Percentiles rank a stretch among this genome's conserved stretches.
Evolutionary conservation across 35 echinoderm and acorn worm genomes (phyloP).

Genomic region (Amphiura filiformis): DNA sequence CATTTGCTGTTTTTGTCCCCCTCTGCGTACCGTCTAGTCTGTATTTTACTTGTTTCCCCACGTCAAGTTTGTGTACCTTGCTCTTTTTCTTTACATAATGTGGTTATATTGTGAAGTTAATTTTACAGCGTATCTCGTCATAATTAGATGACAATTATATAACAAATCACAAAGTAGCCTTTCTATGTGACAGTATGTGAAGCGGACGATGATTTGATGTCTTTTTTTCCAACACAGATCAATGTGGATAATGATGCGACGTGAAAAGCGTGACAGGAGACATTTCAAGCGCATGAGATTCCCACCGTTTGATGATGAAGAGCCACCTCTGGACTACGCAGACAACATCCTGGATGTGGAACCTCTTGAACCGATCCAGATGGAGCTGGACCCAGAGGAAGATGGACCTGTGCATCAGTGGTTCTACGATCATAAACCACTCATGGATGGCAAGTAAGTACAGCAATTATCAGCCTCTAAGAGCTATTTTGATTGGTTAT

Average conservation of each 20-base stretch:
- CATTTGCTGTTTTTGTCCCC: background rate
- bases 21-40: no score
- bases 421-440: constrained; percentile 99
- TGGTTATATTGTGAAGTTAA: background rate
- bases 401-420: constrained; percentile 93
- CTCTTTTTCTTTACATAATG: no score
- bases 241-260: constrained; percentile 98
- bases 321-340: constrained; percentile 84
- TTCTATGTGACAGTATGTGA: no score
- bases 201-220: no score
- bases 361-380: constrained; percentile 88
- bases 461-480: background rate
- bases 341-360: constrained; percentile 97
- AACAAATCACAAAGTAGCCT: background rate
- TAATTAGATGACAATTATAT: no score
- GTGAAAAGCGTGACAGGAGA: constrained; percentile 95
- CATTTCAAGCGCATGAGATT: constrained; percentile 97
- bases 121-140: no score
- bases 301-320: constrained; percentile 96
- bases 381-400: constrained; percentile 94
- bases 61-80: no score
- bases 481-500: background rate
- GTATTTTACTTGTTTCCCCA: no score
- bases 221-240: constrained; percentile 27
- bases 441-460: constrained; percentile 80